A percentile compares a stretch with the other conserved stretches of the same genome.
Conservation (phyloP, 2,797 vertebrate genomes). For the Nyctalus aviator region DNA sequence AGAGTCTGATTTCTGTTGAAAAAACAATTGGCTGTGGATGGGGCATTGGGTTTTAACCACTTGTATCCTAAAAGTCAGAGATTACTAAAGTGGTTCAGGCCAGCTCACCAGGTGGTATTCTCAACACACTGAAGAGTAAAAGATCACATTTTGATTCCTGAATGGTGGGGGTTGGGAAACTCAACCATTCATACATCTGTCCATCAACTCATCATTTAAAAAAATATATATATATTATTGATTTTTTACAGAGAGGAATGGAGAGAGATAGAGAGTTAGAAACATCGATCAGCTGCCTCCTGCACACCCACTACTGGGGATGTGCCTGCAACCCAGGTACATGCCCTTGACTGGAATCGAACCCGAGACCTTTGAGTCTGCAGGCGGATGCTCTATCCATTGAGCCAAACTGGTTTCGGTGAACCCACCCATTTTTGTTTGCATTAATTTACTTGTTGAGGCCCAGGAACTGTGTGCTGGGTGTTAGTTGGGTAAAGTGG, state of each 20-base stretch:
- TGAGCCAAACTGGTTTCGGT: no score
- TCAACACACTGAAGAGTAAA: neutral
- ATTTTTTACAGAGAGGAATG: no score
- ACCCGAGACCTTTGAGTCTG: no score
- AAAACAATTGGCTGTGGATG: neutral
- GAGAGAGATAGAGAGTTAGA: no score
- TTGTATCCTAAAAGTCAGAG: neutral
- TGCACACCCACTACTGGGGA: no score
- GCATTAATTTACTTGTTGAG: neutral
- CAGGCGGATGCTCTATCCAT: no score
- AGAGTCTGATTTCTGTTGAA: neutral
- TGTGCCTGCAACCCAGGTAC: no score
- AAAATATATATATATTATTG: no score
- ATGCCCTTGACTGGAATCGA: no score
- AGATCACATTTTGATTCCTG: neutral
- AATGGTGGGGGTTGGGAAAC: neutral
- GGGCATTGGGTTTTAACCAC: neutral
- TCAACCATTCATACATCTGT: neutral
- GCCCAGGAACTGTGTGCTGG: neutral
- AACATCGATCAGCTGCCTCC: no score
- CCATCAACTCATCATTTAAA: neutral
- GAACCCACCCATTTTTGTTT: neutral
- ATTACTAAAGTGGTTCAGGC: neutral
- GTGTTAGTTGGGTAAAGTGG: neutral
- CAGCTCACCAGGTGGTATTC: neutral